Evolutionary conservation across 1,140 invertebrate species (phyloP).

Genomic region (Heliothis virescens): DNA sequence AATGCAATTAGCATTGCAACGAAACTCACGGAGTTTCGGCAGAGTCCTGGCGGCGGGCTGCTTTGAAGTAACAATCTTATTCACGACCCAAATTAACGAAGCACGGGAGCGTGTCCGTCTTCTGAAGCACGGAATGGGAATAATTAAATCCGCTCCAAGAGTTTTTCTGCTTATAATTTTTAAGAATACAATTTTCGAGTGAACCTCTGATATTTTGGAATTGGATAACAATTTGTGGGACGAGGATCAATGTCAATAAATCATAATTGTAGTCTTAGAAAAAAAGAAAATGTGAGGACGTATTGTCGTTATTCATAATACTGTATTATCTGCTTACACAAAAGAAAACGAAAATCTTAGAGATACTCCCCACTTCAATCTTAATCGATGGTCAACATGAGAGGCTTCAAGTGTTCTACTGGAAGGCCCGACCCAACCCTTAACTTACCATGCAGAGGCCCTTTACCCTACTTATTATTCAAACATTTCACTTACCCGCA

Average conservation of each 20-base stretch:
- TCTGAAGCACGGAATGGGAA: not conserved
- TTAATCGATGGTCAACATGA: slow-evolving; percentile 39
- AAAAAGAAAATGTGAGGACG: too few species aligned
- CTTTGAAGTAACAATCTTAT: slow-evolving; percentile 31
- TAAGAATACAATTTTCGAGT: too few species aligned
- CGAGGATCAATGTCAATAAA: too few species aligned
- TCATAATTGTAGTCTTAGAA: too few species aligned
- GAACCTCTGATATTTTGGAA: too few species aligned
- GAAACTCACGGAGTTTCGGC: not conserved
- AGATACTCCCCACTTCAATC: not conserved
- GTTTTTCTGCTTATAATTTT: not conserved
- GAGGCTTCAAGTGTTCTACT: slow-evolving; percentile 30
- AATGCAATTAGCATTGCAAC: slow-evolving; percentile 32
- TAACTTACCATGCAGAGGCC: slow-evolving; percentile 21
- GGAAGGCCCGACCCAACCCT: slow-evolving; percentile 16
- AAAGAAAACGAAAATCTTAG: not conserved
- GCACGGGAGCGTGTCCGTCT: not conserved
- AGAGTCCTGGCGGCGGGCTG: not conserved
- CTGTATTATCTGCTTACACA: not conserved
- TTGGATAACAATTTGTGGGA: too few species aligned
- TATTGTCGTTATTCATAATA: not conserved
- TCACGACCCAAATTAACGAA: slow-evolving; percentile 25
- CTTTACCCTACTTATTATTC: slow-evolving; percentile 48
- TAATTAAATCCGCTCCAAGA: slow-evolving; percentile 9
- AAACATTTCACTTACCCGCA: slow-evolving; percentile 35